Evolutionary conservation across 2,797 vertebrate genomes (phyloP).

Genomic region (Rachycentron canadum): DNA sequence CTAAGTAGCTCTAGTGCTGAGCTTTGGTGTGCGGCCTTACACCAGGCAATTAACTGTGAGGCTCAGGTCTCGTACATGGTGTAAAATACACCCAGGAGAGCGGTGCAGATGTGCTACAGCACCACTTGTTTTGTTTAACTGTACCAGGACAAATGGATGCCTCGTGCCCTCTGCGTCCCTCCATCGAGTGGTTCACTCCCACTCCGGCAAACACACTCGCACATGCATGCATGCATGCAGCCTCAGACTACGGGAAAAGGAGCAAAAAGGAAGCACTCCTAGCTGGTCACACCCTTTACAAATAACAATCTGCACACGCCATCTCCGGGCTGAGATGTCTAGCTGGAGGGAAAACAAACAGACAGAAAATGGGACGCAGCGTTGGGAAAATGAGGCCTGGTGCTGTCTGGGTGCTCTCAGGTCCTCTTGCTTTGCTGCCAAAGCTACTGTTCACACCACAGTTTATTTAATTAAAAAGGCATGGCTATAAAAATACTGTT

Average conservation of each 20-base stretch:
- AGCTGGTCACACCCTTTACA: conserved; percentile 85
- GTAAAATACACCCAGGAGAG: conserved; percentile 46
- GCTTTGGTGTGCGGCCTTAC: conserved; percentile 2
- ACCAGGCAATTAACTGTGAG: background rate
- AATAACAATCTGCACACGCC: conserved; percentile 85
- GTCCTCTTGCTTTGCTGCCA: conserved; percentile 36
- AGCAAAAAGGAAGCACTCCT: conserved; percentile 77
- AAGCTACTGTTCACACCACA: conserved; percentile 56
- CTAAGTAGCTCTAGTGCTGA: conserved; percentile 4
- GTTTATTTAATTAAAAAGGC: conserved; percentile 45
- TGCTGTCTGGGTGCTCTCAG: conserved; percentile 41
- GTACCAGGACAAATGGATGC: conserved; percentile 28
- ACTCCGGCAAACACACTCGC: conserved; percentile 13
- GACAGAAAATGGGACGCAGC: conserved; percentile 49
- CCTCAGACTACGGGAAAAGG: conserved; percentile 53
- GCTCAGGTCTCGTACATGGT: conserved; percentile 6
- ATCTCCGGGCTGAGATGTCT: conserved; percentile 66
- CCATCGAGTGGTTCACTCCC: conserved; percentile 34
- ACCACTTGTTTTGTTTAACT: conserved; percentile 25
- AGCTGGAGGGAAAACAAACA: conserved; percentile 75
- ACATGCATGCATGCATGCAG: background rate
- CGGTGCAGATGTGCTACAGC: conserved; percentile 15
- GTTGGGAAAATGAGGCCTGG: conserved; percentile 50
- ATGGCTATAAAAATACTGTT: conserved; percentile 41
- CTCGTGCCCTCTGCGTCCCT: conserved; percentile 32